Conservation (phyloP, 2,888 invertebrate species). For the Crioceris asparagi region DNA sequence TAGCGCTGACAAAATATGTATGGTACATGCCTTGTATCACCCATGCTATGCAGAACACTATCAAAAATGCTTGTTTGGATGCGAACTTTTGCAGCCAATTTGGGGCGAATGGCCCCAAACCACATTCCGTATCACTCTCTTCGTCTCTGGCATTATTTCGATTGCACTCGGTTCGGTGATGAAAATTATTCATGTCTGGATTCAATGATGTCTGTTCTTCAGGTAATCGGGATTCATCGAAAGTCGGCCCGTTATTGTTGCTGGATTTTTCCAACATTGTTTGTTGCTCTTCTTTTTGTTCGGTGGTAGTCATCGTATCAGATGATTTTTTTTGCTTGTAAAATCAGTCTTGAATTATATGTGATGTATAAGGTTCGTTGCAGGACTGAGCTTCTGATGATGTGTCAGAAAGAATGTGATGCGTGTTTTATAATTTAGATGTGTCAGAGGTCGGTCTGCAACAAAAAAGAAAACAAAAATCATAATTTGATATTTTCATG, state of each 20-base stretch:
- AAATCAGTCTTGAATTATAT: conserved; percentile 13
- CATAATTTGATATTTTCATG: no score
- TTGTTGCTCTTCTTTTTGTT: conserved; percentile 12
- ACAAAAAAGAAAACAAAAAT: no score
- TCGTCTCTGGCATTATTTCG: conserved; percentile 34
- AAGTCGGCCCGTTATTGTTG: conserved; percentile 32
- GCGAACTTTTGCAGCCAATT: conserved; percentile 67
- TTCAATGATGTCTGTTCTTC: conserved; percentile 34
- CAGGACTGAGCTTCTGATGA: no score
- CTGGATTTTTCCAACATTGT: conserved; percentile 22
- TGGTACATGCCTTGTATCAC: conserved; percentile 85
- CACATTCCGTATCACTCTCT: conserved; percentile 55
- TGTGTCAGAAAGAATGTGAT: no score
- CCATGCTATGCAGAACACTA: conserved; percentile 80
- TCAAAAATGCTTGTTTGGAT: conserved; percentile 79
- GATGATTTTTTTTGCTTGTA: conserved; percentile 1
- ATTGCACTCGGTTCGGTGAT: conserved; percentile 28
- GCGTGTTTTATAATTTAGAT: no score
- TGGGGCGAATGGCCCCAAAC: conserved; percentile 69
- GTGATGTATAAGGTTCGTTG: no score
- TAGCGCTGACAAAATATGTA: conserved; percentile 88
- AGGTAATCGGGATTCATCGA: conserved; percentile 26
- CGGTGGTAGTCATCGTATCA: conserved; percentile 10
- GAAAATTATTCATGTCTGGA: conserved; percentile 22
- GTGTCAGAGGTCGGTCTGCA: no score